These are phyloP conservation scores for Didymodactylos carnosus DNA, from an alignment of 2,888 invertebrate genomes.

Conservation along the genomic window DNA sequence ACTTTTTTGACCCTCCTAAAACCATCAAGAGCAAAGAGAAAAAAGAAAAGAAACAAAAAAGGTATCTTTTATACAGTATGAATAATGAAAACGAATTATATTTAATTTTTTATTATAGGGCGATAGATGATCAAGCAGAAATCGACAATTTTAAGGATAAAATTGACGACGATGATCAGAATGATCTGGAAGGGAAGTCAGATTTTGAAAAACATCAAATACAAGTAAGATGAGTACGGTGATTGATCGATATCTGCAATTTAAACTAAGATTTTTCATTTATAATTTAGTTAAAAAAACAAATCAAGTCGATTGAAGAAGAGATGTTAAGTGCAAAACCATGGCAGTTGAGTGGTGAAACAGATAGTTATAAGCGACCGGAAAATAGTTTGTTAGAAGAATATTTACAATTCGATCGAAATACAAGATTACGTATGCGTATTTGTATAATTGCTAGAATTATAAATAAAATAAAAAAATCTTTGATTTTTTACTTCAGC, in stretches of 20 bases:
- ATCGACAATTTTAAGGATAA: neutral
- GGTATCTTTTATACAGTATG: too few relatives aligned
- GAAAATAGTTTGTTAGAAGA: slow-evolving; percentile 79
- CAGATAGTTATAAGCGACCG: slow-evolving; percentile 54
- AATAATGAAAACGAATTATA: too few relatives aligned
- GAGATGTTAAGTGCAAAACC: slow-evolving; percentile 52
- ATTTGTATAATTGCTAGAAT: too few relatives aligned
- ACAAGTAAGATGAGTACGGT: slow-evolving; percentile 3
- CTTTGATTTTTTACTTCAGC: slow-evolving; percentile 36
- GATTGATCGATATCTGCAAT: neutral
- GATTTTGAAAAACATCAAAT: slow-evolving; percentile 6
- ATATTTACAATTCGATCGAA: slow-evolving; percentile 67
- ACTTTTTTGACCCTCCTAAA: slow-evolving; percentile 27
- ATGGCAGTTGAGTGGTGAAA: slow-evolving; percentile 83
- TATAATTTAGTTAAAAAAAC: neutral
- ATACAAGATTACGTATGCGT: slow-evolving; percentile 46
- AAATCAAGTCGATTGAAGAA: slow-evolving; percentile 26
- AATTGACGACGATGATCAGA: slow-evolving; percentile 31
- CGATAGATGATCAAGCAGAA: slow-evolving; percentile 10
- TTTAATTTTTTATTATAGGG: neutral
- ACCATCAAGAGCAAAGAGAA: neutral
- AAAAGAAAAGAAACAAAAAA: slow-evolving; percentile 17
- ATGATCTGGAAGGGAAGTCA: slow-evolving; percentile 2
- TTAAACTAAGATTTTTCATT: too few relatives aligned
- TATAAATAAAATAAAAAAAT: neutral